phyloP scores from a whole-genome alignment of 2,888 invertebrate species.

The Bimastos eiseni region DNA sequence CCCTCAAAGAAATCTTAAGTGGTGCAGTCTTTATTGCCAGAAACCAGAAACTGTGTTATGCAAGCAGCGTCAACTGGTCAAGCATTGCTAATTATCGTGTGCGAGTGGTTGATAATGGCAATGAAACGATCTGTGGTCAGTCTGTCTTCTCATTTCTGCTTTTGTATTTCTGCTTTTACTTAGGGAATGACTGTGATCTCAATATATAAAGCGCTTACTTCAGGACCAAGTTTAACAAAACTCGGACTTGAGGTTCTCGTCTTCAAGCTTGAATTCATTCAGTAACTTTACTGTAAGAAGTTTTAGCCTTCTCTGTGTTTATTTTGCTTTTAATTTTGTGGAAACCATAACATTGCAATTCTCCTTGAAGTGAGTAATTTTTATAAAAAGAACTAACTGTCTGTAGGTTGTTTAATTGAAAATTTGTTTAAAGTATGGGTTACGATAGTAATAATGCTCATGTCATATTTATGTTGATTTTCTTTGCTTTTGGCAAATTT shows the following conservation, averaged over 20 bases:
- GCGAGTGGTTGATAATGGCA: not conserved
- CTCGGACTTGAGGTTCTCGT: not conserved
- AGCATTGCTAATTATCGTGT: not conserved
- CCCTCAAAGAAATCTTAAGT: conserved; percentile 80
- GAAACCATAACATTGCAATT: not conserved
- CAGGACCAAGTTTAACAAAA: not conserved
- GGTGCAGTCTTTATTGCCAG: conserved; percentile 85
- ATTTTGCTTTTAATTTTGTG: not conserved
- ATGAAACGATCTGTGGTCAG: conserved; percentile 32
- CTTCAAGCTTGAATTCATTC: not conserved
- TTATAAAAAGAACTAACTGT: not conserved
- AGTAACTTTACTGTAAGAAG: not conserved
- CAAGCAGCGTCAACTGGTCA: conserved; percentile 62
- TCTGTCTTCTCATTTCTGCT: not conserved
- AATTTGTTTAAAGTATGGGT: not conserved
- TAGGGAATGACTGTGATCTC: too few species aligned
- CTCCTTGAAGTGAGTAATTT: not conserved
- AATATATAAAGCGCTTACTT: too few species aligned
- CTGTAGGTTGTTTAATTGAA: not conserved
- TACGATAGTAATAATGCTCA: not conserved
- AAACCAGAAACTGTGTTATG: conserved; percentile 83
- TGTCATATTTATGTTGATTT: not conserved
- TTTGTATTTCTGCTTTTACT: not conserved
- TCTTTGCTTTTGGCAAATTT: not conserved
- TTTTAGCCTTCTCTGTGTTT: not conserved